Evolutionary conservation across 2,113 vertebrate genomes (phyloP).

Genomic region (Cinclus cinclus): DNA sequence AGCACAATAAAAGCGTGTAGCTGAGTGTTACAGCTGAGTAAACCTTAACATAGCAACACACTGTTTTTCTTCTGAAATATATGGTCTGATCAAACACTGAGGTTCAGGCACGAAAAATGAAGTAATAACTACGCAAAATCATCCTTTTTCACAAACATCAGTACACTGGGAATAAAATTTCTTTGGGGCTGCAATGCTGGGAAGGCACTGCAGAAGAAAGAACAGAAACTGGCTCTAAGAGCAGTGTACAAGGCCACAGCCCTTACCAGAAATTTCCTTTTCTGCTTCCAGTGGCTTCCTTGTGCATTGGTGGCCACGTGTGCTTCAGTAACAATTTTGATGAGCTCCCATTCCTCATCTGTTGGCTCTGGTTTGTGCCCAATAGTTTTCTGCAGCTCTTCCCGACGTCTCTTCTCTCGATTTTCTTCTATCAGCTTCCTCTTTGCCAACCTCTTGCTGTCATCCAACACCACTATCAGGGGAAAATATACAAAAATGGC

Average conservation of each 20-base stretch:
- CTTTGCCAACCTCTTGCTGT: constrained; percentile 94
- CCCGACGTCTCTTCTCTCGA: constrained; percentile 87
- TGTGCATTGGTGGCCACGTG: constrained; percentile 97
- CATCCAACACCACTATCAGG: constrained; percentile 91
- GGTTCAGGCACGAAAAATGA: not conserved
- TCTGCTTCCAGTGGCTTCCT: constrained; percentile 98
- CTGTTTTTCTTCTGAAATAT: not conserved
- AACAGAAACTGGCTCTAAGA: not conserved
- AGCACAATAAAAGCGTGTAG: not conserved
- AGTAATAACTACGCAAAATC: not conserved
- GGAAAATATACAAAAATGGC: not conserved
- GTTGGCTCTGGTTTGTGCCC: constrained; percentile 92
- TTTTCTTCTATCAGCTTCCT: constrained; percentile 97
- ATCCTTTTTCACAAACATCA: not conserved
- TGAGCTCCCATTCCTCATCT: constrained; percentile 94
- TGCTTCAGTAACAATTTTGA: constrained; percentile 92
- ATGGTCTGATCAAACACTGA: not conserved
- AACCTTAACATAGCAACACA: not conserved
- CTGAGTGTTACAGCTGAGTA: not conserved
- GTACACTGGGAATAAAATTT: not conserved
- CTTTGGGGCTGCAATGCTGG: not conserved
- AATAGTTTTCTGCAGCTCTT: constrained; percentile 89
- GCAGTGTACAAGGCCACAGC: not conserved
- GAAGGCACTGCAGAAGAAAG: not conserved
- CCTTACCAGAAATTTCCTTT: constrained; percentile 96